Evolutionary conservation across 1,140 invertebrate species (phyloP), one percentile per base, ranked within the genome.

Genomic region (Drosophila suzukii): DNA sequence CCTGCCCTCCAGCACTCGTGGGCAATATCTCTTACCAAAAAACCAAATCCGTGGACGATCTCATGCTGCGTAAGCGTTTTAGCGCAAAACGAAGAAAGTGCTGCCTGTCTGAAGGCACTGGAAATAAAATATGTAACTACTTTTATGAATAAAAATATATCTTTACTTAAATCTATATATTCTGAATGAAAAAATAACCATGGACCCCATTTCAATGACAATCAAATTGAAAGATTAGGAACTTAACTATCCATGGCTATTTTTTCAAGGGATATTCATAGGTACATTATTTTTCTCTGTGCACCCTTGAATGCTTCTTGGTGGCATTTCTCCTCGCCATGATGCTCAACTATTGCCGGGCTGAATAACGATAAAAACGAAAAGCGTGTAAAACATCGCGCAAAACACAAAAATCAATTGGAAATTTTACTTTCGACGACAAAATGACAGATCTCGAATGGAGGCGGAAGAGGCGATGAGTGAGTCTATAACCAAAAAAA

Each of bases 341-440:
- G 82, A 74, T 73, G 81, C 71, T 79, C 79, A 86, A 86, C 81
- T 79, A 80, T 81, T 88, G 71, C 75, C 81, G 79, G 71, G 61
- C 73, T 75, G 73, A 65, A 79, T 89, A 88, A 83, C 83, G 86
- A 81, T 72, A 53, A 66, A 85, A 90, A 81, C 81, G 81, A 90
- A 90, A 90, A 90, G 85, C 81, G 75, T 81, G 74, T 84, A 90
- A 85, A 86, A 79, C 83, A 79, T 68, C 71, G 63, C 81, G 78
- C 80, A 62, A 79, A 71, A 71, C 60, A 72, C 67, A 79, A 74
- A 83, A 88, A 88, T 86, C 83, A 86, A 86, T 86, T 88, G 84
- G 67, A 89, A 89, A 88, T 88, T 89, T 88, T 88, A 89, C 83
- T 86, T 86, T 86, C 83, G 72, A 88, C 86, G 81, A 86, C 81